Evolutionary conservation across 1,140 invertebrate species (phyloP), one percentile per base, ranked within the genome.

Genomic region (Armadillidium nasatum): DNA sequence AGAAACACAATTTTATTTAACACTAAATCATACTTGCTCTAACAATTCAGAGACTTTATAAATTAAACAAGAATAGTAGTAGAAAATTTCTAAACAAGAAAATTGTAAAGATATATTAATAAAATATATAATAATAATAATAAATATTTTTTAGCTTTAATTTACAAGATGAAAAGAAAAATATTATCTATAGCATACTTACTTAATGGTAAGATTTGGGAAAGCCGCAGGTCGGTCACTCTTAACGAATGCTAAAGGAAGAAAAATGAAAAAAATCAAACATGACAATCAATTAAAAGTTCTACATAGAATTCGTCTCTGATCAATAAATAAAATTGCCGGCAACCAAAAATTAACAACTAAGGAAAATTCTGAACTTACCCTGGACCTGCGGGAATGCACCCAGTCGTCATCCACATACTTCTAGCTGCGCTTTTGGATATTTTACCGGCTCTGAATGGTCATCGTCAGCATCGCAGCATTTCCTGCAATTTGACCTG

Each of bases 211-310:
- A 72, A 98, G 86, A 84, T 95, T 96, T 60, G 93, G 91, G 82
- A 95, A 97, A 83, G 94, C 92, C 9, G 88, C 87, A 13, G 93
- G 91, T 78, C 89, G 86, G 76, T 96, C 92, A 86, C 94, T 93
- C 85, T 95, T 95, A 67, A 96, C 91, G 84, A 97, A 97, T 60
- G 95, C 95, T 90, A 82, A 23, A 76, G 81, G 75, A 69, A 71
- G 72, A 82, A 78, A 73, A 71, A 15, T 67, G 71, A 75, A 7
- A 66, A 67, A 6, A 50, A 10, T 19, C 45, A 44, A 54, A 11
- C 43, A 33, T 75, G n/a, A 15, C 3, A 75, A 70, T 19, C 22
- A 15, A 10, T 75, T 33, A 75, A 10, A 10, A n/a, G n/a, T 46
- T 43, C 45, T 44, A 0, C n/a, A 54, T 46, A 67, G 66, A 73